Evolutionary conservation across 1,140 invertebrate species (phyloP).

Genomic region (Steinernema khuongi): DNA sequence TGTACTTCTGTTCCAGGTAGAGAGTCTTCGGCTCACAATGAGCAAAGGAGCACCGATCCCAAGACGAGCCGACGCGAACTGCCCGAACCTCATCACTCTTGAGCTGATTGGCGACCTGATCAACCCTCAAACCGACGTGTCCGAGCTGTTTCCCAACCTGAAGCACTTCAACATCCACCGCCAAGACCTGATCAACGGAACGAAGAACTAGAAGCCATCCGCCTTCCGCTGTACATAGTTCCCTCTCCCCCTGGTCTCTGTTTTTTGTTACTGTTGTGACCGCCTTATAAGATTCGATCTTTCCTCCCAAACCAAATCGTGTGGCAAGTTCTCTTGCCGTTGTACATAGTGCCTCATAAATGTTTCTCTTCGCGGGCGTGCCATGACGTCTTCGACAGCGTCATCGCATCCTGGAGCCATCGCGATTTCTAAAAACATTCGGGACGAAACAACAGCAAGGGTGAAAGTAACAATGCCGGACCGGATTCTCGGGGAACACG

Average conservation of each 20-base stretch:
- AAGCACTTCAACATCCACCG: constrained; percentile 36
- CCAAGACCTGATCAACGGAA: constrained; percentile 38
- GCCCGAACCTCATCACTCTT: constrained; percentile 23
- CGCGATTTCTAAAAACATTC: background rate
- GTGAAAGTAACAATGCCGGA: too few relatives aligned
- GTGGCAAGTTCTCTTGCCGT: background rate
- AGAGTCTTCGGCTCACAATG: constrained; percentile 47
- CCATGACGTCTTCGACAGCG: too few relatives aligned
- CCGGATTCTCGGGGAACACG: too few relatives aligned
- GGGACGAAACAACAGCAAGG: too few relatives aligned
- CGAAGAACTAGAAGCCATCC: constrained; percentile 13
- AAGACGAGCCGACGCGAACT: constrained; percentile 16
- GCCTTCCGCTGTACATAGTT: background rate
- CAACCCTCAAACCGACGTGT: constrained; percentile 12
- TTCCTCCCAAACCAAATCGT: background rate
- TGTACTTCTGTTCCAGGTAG: constrained; percentile 26
- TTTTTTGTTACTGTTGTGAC: constrained; percentile 17
- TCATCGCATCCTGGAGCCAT: too few relatives aligned
- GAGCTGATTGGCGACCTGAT: constrained; percentile 42
- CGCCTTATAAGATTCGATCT: background rate
- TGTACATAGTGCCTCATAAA: constrained; percentile 45
- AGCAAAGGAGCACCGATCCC: constrained; percentile 43
- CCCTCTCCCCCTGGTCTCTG: background rate
- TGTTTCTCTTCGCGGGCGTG: too few relatives aligned
- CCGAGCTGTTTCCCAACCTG: constrained; percentile 40